Percentiles rank a stretch among this genome's conserved stretches.
These are phyloP conservation scores for Trileptium ribeirensis DNA, from an alignment of 2,888 invertebrate genomes.

Conservation along the genomic window DNA sequence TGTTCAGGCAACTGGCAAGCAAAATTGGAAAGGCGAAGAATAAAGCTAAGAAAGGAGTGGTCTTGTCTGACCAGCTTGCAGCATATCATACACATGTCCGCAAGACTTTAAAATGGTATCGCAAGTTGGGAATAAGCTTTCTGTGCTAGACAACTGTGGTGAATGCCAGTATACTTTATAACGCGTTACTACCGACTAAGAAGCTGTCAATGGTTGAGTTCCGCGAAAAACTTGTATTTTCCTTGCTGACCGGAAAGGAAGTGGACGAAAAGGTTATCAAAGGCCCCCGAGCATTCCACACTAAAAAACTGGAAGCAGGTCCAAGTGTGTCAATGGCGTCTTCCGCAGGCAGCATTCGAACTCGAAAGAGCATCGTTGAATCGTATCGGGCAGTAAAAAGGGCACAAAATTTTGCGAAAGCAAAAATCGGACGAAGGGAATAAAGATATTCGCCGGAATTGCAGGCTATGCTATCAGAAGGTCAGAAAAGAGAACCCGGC, in stretches of 20 bases:
- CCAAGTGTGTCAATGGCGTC: no score
- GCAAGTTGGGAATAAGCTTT: constrained; percentile 47
- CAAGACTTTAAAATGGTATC: constrained; percentile 50
- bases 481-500: background rate
- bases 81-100: constrained; percentile 41
- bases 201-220: background rate
- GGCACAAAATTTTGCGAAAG: no score
- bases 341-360: no score
- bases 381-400: no score
- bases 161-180: constrained; percentile 43
- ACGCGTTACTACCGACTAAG: background rate
- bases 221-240: background rate
- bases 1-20: no score
- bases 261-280: no score
- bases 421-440: no score
- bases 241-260: background rate
- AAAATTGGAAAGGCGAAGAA: no score
- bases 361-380: no score
- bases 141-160: constrained; percentile 46
- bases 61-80: constrained; percentile 48
- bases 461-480: background rate
- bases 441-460: no score
- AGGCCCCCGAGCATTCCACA: no score
- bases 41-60: constrained; percentile 46
- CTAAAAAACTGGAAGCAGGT: no score